Percentiles rank a stretch among this genome's conserved stretches.
phyloP scores from a whole-genome alignment of 2,888 invertebrate genomes.

The Cancer borealis region DNA sequence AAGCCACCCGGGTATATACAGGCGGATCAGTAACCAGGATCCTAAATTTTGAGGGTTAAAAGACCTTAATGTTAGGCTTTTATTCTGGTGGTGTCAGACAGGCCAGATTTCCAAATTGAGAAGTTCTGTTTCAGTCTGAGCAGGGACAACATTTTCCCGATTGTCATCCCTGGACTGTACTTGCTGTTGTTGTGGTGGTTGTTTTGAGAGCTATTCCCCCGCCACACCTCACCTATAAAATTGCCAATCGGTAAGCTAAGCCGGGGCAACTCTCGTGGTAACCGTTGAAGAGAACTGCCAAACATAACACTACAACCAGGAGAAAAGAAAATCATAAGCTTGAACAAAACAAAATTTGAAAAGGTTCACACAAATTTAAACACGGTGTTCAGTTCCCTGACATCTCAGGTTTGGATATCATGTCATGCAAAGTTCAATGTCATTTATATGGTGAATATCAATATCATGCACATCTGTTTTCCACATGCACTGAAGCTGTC shows the following conservation, averaged over 20 bases:
- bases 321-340: slow-evolving; percentile 70
- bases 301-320: slow-evolving; percentile 73
- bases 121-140: slow-evolving; percentile 55
- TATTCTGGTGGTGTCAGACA: slow-evolving; percentile 70
- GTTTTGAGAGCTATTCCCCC: slow-evolving; percentile 60
- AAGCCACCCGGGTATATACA: slow-evolving; percentile 71
- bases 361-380: slow-evolving; percentile 46
- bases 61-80: slow-evolving; percentile 57
- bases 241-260: slow-evolving; percentile 71
- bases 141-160: slow-evolving; percentile 63
- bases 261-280: slow-evolving; percentile 75
- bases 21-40: slow-evolving; percentile 66
- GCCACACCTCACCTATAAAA: slow-evolving; percentile 63
- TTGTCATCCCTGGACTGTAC: slow-evolving; percentile 59
- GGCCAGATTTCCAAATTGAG: slow-evolving; percentile 61
- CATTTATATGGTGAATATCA: slow-evolving; percentile 39
- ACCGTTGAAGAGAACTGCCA: slow-evolving; percentile 74
- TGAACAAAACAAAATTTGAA: slow-evolving; percentile 61
- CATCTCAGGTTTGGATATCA: slow-evolving; percentile 38
- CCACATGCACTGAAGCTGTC: slow-evolving; percentile 65
- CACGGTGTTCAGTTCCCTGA: slow-evolving; percentile 52
- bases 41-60: slow-evolving; percentile 67
- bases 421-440: slow-evolving; percentile 33
- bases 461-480: slow-evolving; percentile 62
- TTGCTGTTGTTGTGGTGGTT: slow-evolving; percentile 58